A percentile compares a stretch with the other conserved stretches of the same genome.
Evolutionary conservation across 2,113 vertebrate species (phyloP).

Genomic region (Lonchura striata): DNA sequence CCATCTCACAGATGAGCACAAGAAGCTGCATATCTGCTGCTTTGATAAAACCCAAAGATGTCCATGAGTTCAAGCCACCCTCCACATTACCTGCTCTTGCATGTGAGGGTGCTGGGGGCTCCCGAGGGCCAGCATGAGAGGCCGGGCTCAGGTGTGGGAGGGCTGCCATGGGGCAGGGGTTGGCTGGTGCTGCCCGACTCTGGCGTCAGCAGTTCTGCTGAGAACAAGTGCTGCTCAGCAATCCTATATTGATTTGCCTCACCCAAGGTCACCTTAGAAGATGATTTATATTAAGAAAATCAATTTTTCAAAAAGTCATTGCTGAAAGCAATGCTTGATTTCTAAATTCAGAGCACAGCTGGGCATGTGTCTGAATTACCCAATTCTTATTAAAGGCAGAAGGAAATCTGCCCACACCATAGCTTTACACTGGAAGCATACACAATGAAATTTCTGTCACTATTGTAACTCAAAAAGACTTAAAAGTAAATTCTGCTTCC

Average conservation of each 20-base stretch:
- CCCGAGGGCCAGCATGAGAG: neutral
- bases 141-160: accelerated
- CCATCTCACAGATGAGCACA: neutral
- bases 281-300: conserved; percentile 61
- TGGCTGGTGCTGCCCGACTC: neutral
- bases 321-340: conserved; percentile 21
- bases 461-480: neutral
- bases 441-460: neutral
- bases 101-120: neutral
- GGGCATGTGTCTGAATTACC: neutral
- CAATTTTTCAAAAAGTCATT: conserved; percentile 4
- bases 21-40: neutral
- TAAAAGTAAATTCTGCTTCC: neutral
- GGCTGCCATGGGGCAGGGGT: neutral
- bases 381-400: neutral
- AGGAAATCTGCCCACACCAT: neutral
- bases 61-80: neutral
- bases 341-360: conserved; percentile 59
- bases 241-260: conserved; percentile 38
- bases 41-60: neutral
- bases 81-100: neutral
- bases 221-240: conserved; percentile 1
- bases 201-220: neutral
- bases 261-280: conserved; percentile 41
- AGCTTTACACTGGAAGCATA: neutral